These are phyloP conservation scores for Spodoptera litura DNA, from an alignment of 1,140 invertebrate species.

Conservation along the genomic window DNA sequence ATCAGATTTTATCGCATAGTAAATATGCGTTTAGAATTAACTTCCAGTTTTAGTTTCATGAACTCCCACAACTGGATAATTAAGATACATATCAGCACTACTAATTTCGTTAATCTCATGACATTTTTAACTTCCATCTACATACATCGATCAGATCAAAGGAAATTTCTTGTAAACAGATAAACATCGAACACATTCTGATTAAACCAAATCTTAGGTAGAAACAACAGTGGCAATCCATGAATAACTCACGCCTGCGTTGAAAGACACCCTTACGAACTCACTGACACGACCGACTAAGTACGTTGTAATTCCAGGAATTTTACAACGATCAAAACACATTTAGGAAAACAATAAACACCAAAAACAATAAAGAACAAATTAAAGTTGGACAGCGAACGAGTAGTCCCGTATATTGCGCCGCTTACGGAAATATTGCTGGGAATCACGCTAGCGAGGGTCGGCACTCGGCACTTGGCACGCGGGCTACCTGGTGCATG, in stretches of 20 bases:
- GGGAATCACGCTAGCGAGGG: slow-evolving; percentile 74
- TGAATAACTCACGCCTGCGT: slow-evolving; percentile 55
- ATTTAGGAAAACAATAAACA: slow-evolving; percentile 80
- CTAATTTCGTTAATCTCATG: slow-evolving; percentile 26
- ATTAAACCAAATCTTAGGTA: slow-evolving; percentile 10
- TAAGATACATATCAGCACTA: slow-evolving; percentile 26
- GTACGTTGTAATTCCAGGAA: slow-evolving; percentile 28
- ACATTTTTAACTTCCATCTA: slow-evolving; percentile 7
- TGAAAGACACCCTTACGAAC: slow-evolving; percentile 40
- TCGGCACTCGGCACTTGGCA: slow-evolving; percentile 43
- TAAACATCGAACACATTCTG: slow-evolving; percentile 20
- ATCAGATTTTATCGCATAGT: slow-evolving; percentile 12
- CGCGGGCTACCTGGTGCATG: slow-evolving; percentile 68
- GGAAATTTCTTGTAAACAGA: slow-evolving; percentile 17
- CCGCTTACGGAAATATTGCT: slow-evolving; percentile 68
- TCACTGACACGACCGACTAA: slow-evolving; percentile 45
- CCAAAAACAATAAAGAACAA: slow-evolving; percentile 81
- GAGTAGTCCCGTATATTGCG: slow-evolving; percentile 62
- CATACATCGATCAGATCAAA: slow-evolving; percentile 19
- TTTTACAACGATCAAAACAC: slow-evolving; percentile 68
- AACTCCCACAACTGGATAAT: slow-evolving; percentile 12
- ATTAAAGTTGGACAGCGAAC: slow-evolving; percentile 77
- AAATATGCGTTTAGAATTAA: slow-evolving; percentile 29
- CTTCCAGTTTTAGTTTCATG: slow-evolving; percentile 22
- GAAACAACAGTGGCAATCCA: slow-evolving; percentile 46